Evolutionary conservation across 2,113 vertebrate species (phyloP), one percentile per base, ranked within the genome.

Genomic region (Anseranas semipalmata): DNA sequence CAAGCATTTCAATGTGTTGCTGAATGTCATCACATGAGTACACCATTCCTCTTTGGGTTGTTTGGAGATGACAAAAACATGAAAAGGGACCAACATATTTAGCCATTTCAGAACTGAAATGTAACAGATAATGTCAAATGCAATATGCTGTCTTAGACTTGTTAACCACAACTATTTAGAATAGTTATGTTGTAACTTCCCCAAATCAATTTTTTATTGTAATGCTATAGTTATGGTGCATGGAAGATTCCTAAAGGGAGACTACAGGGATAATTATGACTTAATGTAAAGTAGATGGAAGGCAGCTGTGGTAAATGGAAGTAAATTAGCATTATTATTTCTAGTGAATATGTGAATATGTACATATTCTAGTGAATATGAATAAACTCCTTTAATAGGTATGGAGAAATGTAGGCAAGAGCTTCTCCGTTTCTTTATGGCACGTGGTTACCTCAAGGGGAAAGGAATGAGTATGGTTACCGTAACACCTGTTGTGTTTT

Each of bases 401-500:
- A 60, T 55, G 50, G 65, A 59, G 60, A 94, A 85, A 86, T 43
- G 28, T 16, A 67, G 12, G 17, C 41, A 66, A 81, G 80, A 63
- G 21, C 37, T 58, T 73, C 45, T 91, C 4, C 1, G 2, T 94
- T 70, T 89, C 80, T 79, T 76, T 91, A 58, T 65, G 43, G 33
- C 80, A 65, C 45, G 9, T 56, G 27, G 20, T 41, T 86, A 66
- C 27, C 55, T 90, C 79, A 32, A 45, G 58, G 30, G 66, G 27
- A 88, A 86, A 84, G 43, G 80, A 94, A 37, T 33, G 76, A 73
- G 19, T 35, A 33, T 35, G 37, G 48, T 71, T 81, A 53, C n/a
- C 62, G 10, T 28, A 76, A 85, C 73, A 93, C 85, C 87, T 97
- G 93, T 74, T 95, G 32, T 20, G 27, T 60, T 94, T 96, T 63